Conservation (phyloP, 2,888 invertebrate species). For the Blastobasis adustella region DNA sequence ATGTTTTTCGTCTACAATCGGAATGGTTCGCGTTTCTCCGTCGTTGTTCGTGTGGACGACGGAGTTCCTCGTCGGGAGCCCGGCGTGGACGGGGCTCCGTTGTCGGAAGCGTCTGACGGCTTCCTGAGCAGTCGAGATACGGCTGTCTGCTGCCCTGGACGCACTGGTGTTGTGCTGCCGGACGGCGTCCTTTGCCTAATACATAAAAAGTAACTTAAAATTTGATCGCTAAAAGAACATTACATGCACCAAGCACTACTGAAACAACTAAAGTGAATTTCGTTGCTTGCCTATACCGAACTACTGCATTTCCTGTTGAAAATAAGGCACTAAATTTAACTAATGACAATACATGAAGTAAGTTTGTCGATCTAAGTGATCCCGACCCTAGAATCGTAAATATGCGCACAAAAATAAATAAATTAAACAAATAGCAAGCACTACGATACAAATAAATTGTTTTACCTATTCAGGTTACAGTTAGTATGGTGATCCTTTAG, state of each 20-base stretch:
- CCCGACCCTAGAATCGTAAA: no score
- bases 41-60: constrained; percentile 51
- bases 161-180: constrained; percentile 82
- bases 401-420: no score
- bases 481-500: constrained; percentile 69
- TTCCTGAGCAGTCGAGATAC: constrained; percentile 78
- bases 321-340: no score
- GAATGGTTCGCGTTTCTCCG: constrained; percentile 81
- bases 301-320: no score
- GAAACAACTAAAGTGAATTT: not conserved
- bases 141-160: constrained; percentile 77
- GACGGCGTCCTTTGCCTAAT: constrained; percentile 84
- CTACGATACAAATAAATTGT: constrained; percentile 15
- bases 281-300: no score
- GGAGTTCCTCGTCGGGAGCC: constrained; percentile 56
- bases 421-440: constrained; percentile 10
- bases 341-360: not conserved
- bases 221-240: not conserved
- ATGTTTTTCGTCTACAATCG: constrained; percentile 75
- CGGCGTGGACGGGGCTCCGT: constrained; percentile 67
- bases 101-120: constrained; percentile 81
- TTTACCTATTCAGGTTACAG: constrained; percentile 68
- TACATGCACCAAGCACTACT: constrained; percentile 19
- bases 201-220: constrained; percentile 16
- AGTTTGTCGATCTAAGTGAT: no score